phyloP scores from a whole-genome alignment of 2,113 vertebrate genomes.

The Arothron firmamentum region DNA sequence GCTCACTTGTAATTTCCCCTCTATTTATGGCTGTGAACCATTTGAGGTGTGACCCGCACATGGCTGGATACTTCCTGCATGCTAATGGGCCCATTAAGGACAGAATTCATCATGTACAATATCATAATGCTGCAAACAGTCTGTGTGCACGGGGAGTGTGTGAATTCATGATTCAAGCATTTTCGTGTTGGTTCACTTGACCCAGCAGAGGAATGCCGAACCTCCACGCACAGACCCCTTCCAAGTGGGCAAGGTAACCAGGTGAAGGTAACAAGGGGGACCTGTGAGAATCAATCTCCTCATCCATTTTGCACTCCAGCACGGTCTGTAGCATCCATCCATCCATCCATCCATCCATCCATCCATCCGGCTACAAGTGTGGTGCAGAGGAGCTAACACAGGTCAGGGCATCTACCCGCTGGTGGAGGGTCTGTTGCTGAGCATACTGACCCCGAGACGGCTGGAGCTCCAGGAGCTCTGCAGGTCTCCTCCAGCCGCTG shows the following conservation, averaged over 20 bases:
- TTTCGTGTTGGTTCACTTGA: constrained; percentile 33
- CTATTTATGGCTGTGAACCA: constrained; percentile 61
- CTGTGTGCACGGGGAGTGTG: constrained; percentile 7
- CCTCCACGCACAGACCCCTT: background rate
- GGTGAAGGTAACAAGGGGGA: background rate
- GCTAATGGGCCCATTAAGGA: constrained; percentile 52
- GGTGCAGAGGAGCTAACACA: constrained; percentile 15
- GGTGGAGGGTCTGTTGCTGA: constrained; percentile 20
- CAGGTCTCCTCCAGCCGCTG: constrained; percentile 51
- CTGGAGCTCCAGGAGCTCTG: constrained; percentile 43
- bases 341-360: too few species aligned
- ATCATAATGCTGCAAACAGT: constrained; percentile 49
- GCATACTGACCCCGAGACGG: constrained; percentile 73
- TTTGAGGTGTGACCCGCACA: constrained; percentile 62
- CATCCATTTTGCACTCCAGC: constrained; percentile 4
- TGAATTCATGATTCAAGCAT: constrained; percentile 15
- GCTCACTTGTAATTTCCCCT: constrained; percentile 44
- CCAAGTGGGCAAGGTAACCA: background rate
- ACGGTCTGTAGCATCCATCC: constrained; percentile 17
- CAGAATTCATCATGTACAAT: constrained; percentile 51
- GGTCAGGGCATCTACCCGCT: constrained; percentile 55
- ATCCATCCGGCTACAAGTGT: constrained; percentile 28
- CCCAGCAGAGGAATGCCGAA: background rate
- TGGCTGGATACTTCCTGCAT: constrained; percentile 55
- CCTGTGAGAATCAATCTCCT: constrained; percentile 13